These are phyloP conservation scores for Noctua pronuba DNA, from an alignment of 2,888 invertebrate genomes.

Conservation along the genomic window DNA sequence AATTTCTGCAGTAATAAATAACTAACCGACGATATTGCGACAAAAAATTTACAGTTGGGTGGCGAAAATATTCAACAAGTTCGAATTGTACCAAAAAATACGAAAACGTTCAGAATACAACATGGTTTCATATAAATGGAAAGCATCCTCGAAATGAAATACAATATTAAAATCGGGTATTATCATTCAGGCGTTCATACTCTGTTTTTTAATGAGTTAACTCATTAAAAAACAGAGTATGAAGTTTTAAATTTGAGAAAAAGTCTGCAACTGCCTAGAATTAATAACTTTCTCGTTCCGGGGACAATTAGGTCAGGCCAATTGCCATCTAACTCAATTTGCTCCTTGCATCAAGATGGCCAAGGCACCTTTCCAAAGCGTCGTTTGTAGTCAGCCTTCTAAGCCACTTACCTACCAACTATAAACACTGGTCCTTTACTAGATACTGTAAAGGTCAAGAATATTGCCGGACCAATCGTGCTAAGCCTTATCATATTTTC, in stretches of 20 bases:
- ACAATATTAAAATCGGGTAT: neutral
- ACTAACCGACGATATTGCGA: neutral
- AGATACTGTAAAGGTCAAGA: conserved; percentile 7
- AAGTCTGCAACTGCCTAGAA: conserved; percentile 3
- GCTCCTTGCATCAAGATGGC: neutral
- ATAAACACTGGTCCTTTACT: neutral
- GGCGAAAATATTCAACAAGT: conserved; percentile 21
- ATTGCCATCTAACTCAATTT: conserved; percentile 30
- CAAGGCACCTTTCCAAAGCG: neutral
- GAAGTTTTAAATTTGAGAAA: neutral
- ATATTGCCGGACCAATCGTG: neutral
- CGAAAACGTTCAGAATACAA: neutral
- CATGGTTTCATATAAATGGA: neutral
- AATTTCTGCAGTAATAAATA: conserved; percentile 1
- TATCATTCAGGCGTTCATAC: neutral
- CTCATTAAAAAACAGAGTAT: too few species aligned
- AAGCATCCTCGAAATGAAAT: neutral
- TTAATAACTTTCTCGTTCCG: neutral
- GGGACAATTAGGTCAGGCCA: conserved; percentile 22
- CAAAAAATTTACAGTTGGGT: neutral
- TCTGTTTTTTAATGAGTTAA: neutral
- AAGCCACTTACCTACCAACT: neutral
- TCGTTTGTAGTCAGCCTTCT: neutral
- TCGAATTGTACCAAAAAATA: conserved; percentile 21
- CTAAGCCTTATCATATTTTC: conserved; percentile 15